Conservation (phyloP, 2,113 vertebrate species). For the Desmodus rotundus region DNA sequence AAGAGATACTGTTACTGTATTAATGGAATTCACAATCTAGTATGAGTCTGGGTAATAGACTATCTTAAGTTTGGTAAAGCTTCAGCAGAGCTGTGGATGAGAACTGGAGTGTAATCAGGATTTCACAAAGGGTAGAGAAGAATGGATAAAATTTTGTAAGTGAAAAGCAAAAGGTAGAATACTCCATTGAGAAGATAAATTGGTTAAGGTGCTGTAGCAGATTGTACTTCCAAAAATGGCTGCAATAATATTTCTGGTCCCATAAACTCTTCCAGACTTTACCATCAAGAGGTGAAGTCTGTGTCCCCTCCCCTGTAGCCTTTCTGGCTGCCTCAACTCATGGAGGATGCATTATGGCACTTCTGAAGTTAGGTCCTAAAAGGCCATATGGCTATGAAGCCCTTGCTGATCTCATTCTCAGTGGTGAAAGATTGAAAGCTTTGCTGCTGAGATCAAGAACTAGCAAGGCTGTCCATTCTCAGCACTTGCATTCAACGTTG, state of each 20-base stretch:
- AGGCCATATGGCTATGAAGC: neutral
- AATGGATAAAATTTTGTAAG: neutral
- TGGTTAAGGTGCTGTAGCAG: neutral
- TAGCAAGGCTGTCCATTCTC: neutral
- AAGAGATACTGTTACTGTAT: neutral
- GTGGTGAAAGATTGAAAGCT: neutral
- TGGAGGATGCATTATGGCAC: neutral
- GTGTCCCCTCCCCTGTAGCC: neutral
- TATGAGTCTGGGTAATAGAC: neutral
- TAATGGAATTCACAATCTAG: neutral
- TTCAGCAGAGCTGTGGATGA: neutral
- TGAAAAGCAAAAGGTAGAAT: neutral
- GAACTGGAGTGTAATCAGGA: neutral
- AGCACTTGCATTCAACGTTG: neutral
- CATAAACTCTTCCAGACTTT: neutral
- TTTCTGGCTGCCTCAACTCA: neutral
- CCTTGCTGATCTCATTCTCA: neutral
- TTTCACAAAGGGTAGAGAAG: neutral
- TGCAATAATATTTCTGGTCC: neutral
- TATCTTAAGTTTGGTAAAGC: neutral
- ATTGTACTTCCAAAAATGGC: neutral
- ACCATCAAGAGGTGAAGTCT: neutral
- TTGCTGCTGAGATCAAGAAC: neutral
- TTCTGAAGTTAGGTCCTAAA: neutral
- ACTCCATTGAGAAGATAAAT: neutral